Evolutionary conservation across 2,888 invertebrate species (phyloP), one percentile per base, ranked within the genome.

Genomic region (Teinopalpus imperialis): DNA sequence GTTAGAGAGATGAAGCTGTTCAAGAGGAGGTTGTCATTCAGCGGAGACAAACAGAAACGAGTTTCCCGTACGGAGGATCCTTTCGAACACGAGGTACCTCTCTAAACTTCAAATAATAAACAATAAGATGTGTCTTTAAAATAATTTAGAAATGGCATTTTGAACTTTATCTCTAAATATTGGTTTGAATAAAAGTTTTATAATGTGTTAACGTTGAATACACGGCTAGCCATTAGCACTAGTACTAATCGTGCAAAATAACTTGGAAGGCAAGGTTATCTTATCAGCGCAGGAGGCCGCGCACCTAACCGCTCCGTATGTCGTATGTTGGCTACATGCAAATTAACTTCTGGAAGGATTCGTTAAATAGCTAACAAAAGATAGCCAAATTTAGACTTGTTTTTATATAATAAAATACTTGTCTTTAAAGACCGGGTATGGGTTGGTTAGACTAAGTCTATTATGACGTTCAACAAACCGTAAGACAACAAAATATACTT

Each of bases 221-320:
- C 5, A n/a, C 34, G 14, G 69, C 61, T 23, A n/a, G n/a, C n/a
- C n/a, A n/a, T n/a, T n/a, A n/a, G n/a, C n/a, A n/a, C n/a, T n/a
- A 9, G 13, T 13, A 23, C 2, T 46, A 46, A 39, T 63, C 68
- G 68, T 63, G 78, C 72, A 64, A 79, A 81, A 74, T 74, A 81
- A 85, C 85, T 85, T 82, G 78, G 69, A 81, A 83, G 77, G 78
- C 88, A 86, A 87, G 87, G 87, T 87, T 87, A 87, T 88, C 85
- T 88, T 86, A 87, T 88, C 87, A 78, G 64, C 46, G 57, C 59
- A 57, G 76, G 77, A 72, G 74, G 68, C 59, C 65, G 63, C 56
- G 63, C 52, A 39, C 42, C 43, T 48, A 34, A 35, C 34, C 23
- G 20, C 36, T 23, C 18, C 31, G 42, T 32, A n/a, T n/a, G 16